phyloP scores from a whole-genome alignment of 2,797 vertebrate species.

The Orestias chungarensis region DNA sequence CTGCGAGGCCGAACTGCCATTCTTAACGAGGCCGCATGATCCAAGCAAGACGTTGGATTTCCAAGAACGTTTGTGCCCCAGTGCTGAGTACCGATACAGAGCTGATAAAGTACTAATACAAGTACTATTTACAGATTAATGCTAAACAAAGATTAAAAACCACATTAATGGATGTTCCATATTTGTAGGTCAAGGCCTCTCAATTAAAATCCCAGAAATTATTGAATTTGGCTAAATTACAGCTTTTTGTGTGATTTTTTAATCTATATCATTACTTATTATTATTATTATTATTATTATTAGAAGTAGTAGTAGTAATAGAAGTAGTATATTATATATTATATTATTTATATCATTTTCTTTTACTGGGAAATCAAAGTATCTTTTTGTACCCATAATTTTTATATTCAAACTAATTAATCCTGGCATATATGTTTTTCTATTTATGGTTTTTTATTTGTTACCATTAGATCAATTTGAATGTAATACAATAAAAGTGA shows the following conservation, averaged over 20 bases:
- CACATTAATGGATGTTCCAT: background rate
- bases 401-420: background rate
- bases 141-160: background rate
- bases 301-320: too few relatives aligned
- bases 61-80: background rate
- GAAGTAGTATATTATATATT: too few relatives aligned
- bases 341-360: too few relatives aligned
- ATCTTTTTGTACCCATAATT: background rate
- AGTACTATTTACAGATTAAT: background rate
- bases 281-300: too few relatives aligned
- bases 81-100: background rate
- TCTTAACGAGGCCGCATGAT: background rate
- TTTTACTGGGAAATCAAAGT: background rate
- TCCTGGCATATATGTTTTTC: too few relatives aligned
- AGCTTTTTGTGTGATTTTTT: background rate
- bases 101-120: background rate
- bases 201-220: background rate
- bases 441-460: too few relatives aligned
- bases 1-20: conserved; percentile 55
- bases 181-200: background rate
- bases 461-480: too few relatives aligned
- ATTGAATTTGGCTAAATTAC: background rate
- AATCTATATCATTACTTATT: too few relatives aligned
- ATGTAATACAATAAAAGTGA: too few relatives aligned
- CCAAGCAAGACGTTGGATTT: background rate